These are phyloP conservation scores for Periplaneta americana DNA, from an alignment of 1,140 invertebrate genomes.

Conservation along the genomic window DNA sequence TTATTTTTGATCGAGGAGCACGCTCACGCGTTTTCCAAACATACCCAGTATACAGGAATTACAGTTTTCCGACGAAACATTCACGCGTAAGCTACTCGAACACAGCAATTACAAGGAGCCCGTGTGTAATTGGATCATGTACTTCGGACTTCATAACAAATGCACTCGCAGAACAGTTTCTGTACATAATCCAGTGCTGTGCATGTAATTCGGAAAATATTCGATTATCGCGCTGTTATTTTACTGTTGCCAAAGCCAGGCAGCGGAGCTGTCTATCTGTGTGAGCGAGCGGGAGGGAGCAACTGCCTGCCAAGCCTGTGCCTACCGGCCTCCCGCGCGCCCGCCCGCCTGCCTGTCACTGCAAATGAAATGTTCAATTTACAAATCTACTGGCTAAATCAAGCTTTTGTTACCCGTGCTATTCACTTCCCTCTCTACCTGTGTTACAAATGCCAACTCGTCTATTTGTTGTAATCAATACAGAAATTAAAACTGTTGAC, in stretches of 20 bases:
- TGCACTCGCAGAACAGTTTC: background rate
- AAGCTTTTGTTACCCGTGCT: background rate
- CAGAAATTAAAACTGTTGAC: no score
- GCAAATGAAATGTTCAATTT: background rate
- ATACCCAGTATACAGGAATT: no score
- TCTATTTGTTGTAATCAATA: background rate
- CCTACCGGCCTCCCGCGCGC: no score
- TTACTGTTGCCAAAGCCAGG: background rate
- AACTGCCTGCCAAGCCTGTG: background rate
- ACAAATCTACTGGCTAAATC: background rate
- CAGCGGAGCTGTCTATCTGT: background rate
- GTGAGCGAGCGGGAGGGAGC: no score
- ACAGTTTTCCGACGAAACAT: no score
- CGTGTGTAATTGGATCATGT: background rate
- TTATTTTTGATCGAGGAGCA: no score
- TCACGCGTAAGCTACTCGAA: no score
- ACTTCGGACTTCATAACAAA: background rate
- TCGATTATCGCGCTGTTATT: background rate
- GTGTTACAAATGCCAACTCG: background rate
- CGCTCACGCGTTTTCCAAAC: no score
- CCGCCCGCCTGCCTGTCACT: background rate
- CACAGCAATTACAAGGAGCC: no score
- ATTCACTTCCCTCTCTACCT: background rate
- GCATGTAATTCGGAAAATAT: background rate
- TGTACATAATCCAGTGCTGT: background rate